phyloP scores from a whole-genome alignment of 2,888 invertebrate species.

The Eupithecia inturbata region DNA sequence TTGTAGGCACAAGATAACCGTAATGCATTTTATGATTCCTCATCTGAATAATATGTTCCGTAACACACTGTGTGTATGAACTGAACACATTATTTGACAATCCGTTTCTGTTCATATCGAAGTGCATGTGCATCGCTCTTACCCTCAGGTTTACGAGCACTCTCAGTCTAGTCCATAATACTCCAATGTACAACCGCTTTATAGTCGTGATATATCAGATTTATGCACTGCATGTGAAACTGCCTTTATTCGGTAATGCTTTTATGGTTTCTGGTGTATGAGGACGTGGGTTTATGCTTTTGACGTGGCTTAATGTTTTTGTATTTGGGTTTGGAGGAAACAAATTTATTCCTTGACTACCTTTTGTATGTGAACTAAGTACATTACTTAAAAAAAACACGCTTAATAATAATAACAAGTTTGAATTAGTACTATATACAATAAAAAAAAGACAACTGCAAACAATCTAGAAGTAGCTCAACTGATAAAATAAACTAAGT shows the following conservation, averaged over 20 bases:
- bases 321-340: neutral
- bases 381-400: too few relatives aligned
- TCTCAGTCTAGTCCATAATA: constrained; percentile 68
- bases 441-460: too few relatives aligned
- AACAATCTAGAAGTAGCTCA: too few relatives aligned
- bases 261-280: constrained; percentile 16
- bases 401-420: too few relatives aligned
- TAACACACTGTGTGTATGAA: neutral
- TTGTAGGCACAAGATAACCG: neutral
- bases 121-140: neutral
- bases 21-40: neutral
- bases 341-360: neutral
- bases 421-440: too few relatives aligned
- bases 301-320: neutral
- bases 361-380: neutral
- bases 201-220: constrained; percentile 51
- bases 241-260: constrained; percentile 25
- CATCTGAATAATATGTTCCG: too few relatives aligned
- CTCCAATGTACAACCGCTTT: constrained; percentile 54
- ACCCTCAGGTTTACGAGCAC: constrained; percentile 35
- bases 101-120: neutral
- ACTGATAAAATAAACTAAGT: too few relatives aligned
- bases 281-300: constrained; percentile 2
- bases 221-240: constrained; percentile 46
- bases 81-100: neutral